These are phyloP conservation scores for Caranx melampygus DNA, from an alignment of 2,113 vertebrate species.

Conservation along the genomic window DNA sequence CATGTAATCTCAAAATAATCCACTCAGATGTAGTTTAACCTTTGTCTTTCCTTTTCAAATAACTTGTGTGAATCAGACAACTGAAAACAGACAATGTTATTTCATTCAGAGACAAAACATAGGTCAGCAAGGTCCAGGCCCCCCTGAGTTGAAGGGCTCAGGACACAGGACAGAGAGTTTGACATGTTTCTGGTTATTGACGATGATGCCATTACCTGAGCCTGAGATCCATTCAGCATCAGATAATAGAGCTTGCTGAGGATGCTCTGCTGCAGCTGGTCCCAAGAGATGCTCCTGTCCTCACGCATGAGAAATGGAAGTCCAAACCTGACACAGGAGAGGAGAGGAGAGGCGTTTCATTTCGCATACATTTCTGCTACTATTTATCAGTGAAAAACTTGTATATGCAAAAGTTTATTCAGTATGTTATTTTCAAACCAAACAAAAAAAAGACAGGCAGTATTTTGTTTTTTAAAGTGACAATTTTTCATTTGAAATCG, in stretches of 20 bases:
- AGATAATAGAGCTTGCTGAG: constrained; percentile 88
- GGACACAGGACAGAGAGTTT: constrained; percentile 17
- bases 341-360: neutral
- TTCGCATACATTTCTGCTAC: neutral
- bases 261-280: constrained; percentile 90
- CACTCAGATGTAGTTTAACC: neutral
- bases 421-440: neutral
- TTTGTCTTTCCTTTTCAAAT: neutral
- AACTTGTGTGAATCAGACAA: neutral
- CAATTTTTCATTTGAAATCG: neutral
- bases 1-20: neutral
- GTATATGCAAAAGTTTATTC: neutral
- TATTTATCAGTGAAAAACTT: neutral
- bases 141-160: neutral
- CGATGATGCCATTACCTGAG: constrained; percentile 67
- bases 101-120: constrained; percentile 12
- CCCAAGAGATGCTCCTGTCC: constrained; percentile 90
- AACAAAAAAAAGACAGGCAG: neutral
- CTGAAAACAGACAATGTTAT: neutral
- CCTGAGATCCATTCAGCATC: constrained; percentile 86
- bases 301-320: constrained; percentile 90
- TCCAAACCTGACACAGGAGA: constrained; percentile 86
- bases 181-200: constrained; percentile 21
- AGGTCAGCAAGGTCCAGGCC: neutral
- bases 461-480: neutral